Evolutionary conservation across 1,140 invertebrate genomes (phyloP).

Genomic region (Melipona quadrifasciata): DNA sequence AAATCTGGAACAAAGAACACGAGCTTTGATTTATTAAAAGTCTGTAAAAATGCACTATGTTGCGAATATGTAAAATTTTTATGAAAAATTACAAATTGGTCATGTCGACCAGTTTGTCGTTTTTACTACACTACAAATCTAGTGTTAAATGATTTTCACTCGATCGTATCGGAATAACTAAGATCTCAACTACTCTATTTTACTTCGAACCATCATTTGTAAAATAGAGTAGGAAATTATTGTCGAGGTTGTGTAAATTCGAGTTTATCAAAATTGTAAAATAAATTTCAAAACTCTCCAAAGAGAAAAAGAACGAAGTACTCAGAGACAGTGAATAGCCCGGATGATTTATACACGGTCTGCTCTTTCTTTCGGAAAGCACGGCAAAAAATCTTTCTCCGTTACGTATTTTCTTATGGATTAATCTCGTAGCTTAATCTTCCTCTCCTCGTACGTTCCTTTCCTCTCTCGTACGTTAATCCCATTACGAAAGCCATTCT

Average conservation of each 20-base stretch:
- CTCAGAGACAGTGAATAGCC: neutral
- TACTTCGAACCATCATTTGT: neutral
- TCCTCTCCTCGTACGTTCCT: conserved; percentile 5
- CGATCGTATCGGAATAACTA: too few relatives aligned
- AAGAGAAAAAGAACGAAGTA: neutral
- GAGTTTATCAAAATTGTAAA: neutral
- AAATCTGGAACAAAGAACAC: too few relatives aligned
- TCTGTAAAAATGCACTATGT: too few relatives aligned
- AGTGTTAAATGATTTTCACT: too few relatives aligned
- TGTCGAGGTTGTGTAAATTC: neutral
- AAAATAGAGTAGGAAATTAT: neutral
- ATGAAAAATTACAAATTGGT: too few relatives aligned
- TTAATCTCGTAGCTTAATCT: conserved; percentile 55
- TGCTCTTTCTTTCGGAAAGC: neutral
- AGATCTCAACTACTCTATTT: too few relatives aligned
- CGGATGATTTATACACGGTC: conserved; percentile 49
- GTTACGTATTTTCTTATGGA: conserved; percentile 41
- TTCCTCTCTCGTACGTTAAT: conserved; percentile 28
- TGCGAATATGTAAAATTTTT: too few relatives aligned
- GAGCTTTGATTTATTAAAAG: too few relatives aligned
- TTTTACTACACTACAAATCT: too few relatives aligned
- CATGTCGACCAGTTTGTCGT: too few relatives aligned
- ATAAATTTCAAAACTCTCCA: neutral
- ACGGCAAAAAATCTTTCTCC: conserved; percentile 49
- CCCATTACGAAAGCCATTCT: conserved; percentile 44